These are phyloP conservation scores for Uloborus diversus DNA, from an alignment of 1,140 invertebrate genomes.

Conservation along the genomic window DNA sequence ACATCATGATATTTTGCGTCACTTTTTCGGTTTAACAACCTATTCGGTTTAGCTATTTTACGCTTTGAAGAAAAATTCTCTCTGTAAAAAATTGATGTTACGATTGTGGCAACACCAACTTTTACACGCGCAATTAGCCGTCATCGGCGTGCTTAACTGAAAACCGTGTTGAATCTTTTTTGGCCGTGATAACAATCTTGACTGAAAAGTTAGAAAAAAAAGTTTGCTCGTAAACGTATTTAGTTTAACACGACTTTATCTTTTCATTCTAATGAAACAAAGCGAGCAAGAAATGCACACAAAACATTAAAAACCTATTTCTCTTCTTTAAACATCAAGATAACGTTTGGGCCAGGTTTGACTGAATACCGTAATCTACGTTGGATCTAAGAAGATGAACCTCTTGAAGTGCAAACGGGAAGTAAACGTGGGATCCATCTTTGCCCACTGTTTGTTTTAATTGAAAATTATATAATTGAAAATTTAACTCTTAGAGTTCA, in stretches of 20 bases:
- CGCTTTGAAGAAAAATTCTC: not conserved
- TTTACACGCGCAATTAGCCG: too few species aligned
- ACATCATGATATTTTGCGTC: not conserved
- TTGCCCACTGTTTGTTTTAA: not conserved
- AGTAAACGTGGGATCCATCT: not conserved
- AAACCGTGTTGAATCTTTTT: not conserved
- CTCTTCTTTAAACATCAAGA: conserved; percentile 19
- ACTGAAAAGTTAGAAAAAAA: not conserved
- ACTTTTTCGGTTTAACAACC: not conserved
- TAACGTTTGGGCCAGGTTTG: conserved; percentile 1
- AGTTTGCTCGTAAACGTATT: not conserved
- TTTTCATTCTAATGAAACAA: not conserved
- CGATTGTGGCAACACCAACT: too few species aligned
- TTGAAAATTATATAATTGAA: too few species aligned
- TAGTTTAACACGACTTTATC: not conserved
- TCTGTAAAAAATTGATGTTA: too few species aligned
- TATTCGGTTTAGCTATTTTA: not conserved
- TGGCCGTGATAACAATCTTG: not conserved
- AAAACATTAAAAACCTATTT: conserved; percentile 30
- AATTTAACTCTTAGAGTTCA: too few species aligned
- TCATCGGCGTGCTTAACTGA: too few species aligned
- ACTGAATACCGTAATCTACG: conserved; percentile 2
- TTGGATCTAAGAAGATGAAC: not conserved
- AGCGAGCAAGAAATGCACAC: not conserved
- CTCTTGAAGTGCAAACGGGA: not conserved